Evolutionary conservation across 2,113 vertebrate genomes (phyloP).

Genomic region (Larimichthys crocea): DNA sequence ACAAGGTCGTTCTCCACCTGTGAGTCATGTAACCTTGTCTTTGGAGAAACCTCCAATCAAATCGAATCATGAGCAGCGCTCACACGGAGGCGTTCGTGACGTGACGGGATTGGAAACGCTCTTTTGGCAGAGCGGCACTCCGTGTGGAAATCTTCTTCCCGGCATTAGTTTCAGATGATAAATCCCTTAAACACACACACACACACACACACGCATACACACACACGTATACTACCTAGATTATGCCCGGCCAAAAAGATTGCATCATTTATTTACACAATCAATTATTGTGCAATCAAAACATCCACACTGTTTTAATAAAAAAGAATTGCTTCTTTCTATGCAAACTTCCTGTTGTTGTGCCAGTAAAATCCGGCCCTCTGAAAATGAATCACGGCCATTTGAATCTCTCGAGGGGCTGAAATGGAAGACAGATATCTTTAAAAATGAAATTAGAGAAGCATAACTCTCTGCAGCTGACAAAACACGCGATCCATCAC

Average conservation of each 20-base stretch:
- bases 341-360: background rate
- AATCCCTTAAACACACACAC: background rate
- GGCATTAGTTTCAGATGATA: conserved; percentile 15
- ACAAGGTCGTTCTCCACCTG: too few species aligned
- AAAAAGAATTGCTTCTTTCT: conserved; percentile 23
- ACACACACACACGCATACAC: conserved; percentile 2
- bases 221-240: conserved; percentile 6
- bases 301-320: conserved; percentile 34
- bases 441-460: conserved; percentile 47
- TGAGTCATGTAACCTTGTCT: too few species aligned
- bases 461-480: conserved; percentile 39
- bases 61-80: conserved; percentile 11
- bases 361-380: conserved; percentile 10
- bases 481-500: conserved; percentile 37
- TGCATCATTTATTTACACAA: conserved; percentile 23
- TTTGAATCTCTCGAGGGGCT: conserved; percentile 22
- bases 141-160: background rate
- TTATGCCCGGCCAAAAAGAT: conserved; percentile 13
- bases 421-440: conserved; percentile 47
- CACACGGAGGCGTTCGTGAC: background rate
- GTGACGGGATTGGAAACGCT: background rate
- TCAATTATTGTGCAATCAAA: conserved; percentile 38
- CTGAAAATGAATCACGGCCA: conserved; percentile 50
- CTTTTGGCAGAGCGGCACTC: background rate
- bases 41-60: background rate